phyloP scores from a whole-genome alignment of 2,113 vertebrate species.

The Macaca fascicularis region DNA sequence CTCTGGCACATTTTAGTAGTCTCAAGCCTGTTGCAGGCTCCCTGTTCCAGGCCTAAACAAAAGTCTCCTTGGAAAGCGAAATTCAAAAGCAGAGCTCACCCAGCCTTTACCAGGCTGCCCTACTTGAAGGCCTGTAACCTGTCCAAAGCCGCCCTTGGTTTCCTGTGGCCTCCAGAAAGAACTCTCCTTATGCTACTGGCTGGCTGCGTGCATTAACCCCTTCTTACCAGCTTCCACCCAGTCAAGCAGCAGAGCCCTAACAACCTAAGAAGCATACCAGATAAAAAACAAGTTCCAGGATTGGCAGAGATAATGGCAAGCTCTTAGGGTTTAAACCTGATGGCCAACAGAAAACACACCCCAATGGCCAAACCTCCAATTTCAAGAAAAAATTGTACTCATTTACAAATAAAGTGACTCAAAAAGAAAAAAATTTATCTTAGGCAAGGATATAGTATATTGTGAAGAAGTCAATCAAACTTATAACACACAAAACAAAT shows the following conservation, averaged over 20 bases:
- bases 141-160: background rate
- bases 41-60: background rate
- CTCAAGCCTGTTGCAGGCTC: background rate
- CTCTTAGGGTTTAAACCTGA: background rate
- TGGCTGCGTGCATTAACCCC: background rate
- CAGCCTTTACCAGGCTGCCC: background rate
- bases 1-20: background rate
- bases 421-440: background rate
- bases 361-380: background rate
- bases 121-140: conserved; percentile 3
- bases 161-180: conserved; percentile 26
- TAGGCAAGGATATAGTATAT: background rate
- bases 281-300: background rate
- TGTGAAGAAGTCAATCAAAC: background rate
- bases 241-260: background rate
- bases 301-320: background rate
- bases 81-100: conserved; percentile 33
- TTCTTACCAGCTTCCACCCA: background rate
- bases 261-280: background rate
- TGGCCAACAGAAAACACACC: background rate
- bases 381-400: background rate
- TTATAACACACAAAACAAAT: background rate
- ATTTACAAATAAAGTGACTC: background rate
- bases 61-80: conserved; percentile 18
- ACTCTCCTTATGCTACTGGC: background rate